Conservation (phyloP, 2,888 invertebrate species). For the Diplazon laetatorius region DNA sequence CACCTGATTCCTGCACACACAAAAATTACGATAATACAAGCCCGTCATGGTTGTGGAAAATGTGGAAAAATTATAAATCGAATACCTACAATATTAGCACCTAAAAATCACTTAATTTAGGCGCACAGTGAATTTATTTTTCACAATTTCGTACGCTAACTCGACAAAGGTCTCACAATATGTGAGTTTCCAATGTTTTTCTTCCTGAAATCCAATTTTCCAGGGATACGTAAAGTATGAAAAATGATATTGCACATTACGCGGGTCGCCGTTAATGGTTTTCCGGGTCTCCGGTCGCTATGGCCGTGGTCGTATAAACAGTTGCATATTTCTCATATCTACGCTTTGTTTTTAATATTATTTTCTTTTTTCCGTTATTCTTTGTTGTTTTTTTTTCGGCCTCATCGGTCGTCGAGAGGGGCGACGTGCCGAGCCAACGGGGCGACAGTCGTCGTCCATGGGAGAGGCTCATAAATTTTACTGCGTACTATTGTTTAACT, state of each 20-base stretch:
- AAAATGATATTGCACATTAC: slow-evolving; percentile 48
- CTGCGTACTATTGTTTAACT: slow-evolving; percentile 81
- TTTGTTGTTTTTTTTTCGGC: slow-evolving; percentile 50
- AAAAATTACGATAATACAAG: too few species aligned
- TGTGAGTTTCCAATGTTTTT: neutral
- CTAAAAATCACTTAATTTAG: too few species aligned
- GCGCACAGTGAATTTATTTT: too few species aligned
- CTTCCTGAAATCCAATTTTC: neutral
- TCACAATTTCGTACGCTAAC: too few species aligned
- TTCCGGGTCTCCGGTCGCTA: slow-evolving; percentile 29
- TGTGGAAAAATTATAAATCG: too few species aligned
- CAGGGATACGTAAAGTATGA: slow-evolving; percentile 16
- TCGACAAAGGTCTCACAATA: too few species aligned
- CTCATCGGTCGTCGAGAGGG: slow-evolving; percentile 45
- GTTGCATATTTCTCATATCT: slow-evolving; percentile 80
- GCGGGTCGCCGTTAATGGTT: slow-evolving; percentile 22
- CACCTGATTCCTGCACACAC: too few species aligned
- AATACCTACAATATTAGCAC: too few species aligned
- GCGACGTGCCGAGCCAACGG: slow-evolving; percentile 56
- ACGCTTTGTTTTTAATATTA: slow-evolving; percentile 71
- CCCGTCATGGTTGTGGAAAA: too few species aligned
- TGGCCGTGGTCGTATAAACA: slow-evolving; percentile 75
- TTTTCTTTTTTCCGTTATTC: slow-evolving; percentile 67
- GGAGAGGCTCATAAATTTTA: slow-evolving; percentile 78
- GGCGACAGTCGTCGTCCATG: slow-evolving; percentile 44